Conservation (phyloP, 1,140 invertebrate species). For the Stegodyphus mimosarum region DNA sequence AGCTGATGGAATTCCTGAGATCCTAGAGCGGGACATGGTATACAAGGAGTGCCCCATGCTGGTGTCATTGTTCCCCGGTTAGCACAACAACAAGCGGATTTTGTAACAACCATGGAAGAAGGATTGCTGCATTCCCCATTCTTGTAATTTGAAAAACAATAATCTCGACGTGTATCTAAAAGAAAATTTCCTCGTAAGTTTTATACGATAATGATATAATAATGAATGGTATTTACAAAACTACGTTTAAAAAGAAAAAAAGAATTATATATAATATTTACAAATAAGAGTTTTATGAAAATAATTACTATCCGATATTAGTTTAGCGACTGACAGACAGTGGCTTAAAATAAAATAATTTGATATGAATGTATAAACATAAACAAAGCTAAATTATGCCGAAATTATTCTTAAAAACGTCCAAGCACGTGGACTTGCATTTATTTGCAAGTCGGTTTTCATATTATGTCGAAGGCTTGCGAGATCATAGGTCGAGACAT, state of each 20-base stretch:
- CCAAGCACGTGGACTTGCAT: too few species aligned
- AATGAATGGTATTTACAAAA: not conserved
- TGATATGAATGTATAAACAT: too few species aligned
- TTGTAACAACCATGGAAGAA: slow-evolving; percentile 79
- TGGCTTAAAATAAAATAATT: too few species aligned
- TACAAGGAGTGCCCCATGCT: slow-evolving; percentile 86
- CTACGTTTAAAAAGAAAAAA: not conserved
- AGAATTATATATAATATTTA: too few species aligned
- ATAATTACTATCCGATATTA: too few species aligned
- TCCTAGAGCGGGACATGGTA: slow-evolving; percentile 79
- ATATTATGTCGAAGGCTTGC: too few species aligned
- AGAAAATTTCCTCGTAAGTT: not conserved
- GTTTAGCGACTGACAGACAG: too few species aligned
- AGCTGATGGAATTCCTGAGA: slow-evolving; percentile 79
- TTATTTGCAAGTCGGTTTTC: too few species aligned
- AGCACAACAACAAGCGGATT: slow-evolving; percentile 87
- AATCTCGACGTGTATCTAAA: slow-evolving; percentile 81
- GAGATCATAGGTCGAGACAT: too few species aligned
- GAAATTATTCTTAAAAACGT: too few species aligned
- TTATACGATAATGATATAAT: not conserved
- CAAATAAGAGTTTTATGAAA: too few species aligned
- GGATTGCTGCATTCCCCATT: slow-evolving; percentile 84
- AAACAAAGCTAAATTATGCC: too few species aligned
- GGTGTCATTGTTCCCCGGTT: slow-evolving; percentile 77
- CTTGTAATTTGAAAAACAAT: slow-evolving; percentile 84